Conservation (phyloP, 2,888 invertebrate genomes). For the Aspidapion aeneum region DNA sequence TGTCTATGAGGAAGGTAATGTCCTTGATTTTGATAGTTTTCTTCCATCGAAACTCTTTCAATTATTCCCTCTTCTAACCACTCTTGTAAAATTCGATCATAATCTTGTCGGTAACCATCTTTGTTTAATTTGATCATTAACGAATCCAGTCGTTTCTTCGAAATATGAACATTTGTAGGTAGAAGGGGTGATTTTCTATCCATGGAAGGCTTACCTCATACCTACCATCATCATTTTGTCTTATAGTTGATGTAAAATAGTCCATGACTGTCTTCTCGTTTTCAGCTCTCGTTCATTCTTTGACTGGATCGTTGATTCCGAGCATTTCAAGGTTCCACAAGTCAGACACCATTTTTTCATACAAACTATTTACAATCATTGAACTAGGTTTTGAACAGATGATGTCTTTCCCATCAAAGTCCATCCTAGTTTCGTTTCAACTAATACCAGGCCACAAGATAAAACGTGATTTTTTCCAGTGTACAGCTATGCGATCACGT, state of each 20-base stretch:
- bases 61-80: too few species aligned
- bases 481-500: not conserved
- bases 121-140: too few species aligned
- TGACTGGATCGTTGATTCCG: not conserved
- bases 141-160: too few species aligned
- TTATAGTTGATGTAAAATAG: not conserved
- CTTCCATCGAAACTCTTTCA: too few species aligned
- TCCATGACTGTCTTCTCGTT: not conserved
- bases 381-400: not conserved
- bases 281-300: not conserved
- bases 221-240: not conserved
- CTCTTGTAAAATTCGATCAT: too few species aligned
- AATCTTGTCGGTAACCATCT: too few species aligned
- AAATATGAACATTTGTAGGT: not conserved
- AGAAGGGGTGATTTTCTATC: not conserved
- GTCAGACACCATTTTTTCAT: not conserved
- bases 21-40: too few species aligned
- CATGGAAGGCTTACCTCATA: not conserved
- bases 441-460: not conserved
- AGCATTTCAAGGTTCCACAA: not conserved
- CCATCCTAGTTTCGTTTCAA: not conserved
- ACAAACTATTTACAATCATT: not conserved
- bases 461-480: not conserved
- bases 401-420: slow-evolving; percentile 2
- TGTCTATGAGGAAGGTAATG: too few species aligned